Evolutionary conservation across 2,113 vertebrate species (phyloP).

Genomic region (Desmodus rotundus): DNA sequence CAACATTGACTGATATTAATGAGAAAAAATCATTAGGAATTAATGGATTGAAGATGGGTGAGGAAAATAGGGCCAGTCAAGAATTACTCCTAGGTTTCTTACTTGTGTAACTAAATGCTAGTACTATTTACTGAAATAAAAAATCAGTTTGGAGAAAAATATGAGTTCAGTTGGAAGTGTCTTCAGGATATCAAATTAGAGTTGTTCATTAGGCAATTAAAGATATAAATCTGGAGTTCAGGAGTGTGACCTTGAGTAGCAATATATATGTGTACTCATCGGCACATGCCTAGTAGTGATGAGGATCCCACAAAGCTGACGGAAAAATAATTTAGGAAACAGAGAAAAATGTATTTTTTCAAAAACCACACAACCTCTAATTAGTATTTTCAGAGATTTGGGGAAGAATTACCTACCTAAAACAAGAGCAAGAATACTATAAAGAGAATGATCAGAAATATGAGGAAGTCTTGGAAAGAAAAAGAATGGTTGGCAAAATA

Average conservation of each 20-base stretch:
- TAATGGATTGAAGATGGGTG: neutral
- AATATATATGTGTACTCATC: neutral
- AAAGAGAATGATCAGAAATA: neutral
- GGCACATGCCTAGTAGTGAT: neutral
- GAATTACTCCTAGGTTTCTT: neutral
- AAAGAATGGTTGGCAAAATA: neutral
- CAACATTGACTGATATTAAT: neutral
- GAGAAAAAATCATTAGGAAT: neutral
- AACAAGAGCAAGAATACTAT: neutral
- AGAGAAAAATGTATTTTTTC: neutral
- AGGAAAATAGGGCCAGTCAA: neutral
- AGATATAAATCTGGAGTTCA: neutral
- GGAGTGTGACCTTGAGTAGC: neutral
- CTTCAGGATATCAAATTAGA: neutral
- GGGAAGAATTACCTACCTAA: neutral
- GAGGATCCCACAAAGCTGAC: neutral
- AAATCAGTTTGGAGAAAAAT: neutral
- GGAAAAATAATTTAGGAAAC: neutral
- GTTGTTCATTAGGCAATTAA: neutral
- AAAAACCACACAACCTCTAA: neutral
- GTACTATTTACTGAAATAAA: neutral
- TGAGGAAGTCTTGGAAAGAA: neutral
- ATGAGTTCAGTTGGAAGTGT: neutral
- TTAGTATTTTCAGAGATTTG: neutral
- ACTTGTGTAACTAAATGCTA: neutral